Conservation (phyloP, 2,888 invertebrate genomes). For the Neocrepidodera transversa region DNA sequence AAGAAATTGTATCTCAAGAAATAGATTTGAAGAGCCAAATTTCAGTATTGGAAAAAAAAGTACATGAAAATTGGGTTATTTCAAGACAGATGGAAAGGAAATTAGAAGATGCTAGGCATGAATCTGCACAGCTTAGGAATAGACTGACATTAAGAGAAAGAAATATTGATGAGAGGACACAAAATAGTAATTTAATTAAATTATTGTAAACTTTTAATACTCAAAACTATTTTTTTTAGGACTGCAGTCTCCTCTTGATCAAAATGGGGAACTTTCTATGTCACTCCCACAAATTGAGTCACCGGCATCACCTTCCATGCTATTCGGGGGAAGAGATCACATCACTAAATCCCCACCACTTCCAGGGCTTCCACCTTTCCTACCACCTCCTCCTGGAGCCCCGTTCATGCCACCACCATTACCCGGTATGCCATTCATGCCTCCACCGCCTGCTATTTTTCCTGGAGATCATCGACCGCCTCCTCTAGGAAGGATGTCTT, state of each 20-base stretch:
- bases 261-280: constrained; percentile 62
- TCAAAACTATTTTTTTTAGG: constrained; percentile 56
- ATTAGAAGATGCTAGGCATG: constrained; percentile 79
- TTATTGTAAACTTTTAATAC: not conserved
- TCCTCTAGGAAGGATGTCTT: constrained; percentile 65
- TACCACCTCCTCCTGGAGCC: constrained; percentile 71
- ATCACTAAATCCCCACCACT: constrained; percentile 61
- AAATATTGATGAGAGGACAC: constrained; percentile 61
- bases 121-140: constrained; percentile 71
- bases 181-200: constrained; percentile 61
- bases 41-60: constrained; percentile 80
- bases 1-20: constrained; percentile 88
- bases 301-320: constrained; percentile 59
- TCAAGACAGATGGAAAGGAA: constrained; percentile 83
- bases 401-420: constrained; percentile 69
- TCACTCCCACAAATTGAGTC: constrained; percentile 61
- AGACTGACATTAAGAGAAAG: constrained; percentile 66
- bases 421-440: constrained; percentile 59
- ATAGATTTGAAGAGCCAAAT: constrained; percentile 74
- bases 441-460: constrained; percentile 59
- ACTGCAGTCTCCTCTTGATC: constrained; percentile 64
- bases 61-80: constrained; percentile 86
- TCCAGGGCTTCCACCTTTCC: constrained; percentile 67
- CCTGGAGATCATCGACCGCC: constrained; percentile 65
- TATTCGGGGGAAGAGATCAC: constrained; percentile 57